Base-by-base conservation (phyloP, 2,888 invertebrate genomes). In the Oscheius sp. region DNA sequence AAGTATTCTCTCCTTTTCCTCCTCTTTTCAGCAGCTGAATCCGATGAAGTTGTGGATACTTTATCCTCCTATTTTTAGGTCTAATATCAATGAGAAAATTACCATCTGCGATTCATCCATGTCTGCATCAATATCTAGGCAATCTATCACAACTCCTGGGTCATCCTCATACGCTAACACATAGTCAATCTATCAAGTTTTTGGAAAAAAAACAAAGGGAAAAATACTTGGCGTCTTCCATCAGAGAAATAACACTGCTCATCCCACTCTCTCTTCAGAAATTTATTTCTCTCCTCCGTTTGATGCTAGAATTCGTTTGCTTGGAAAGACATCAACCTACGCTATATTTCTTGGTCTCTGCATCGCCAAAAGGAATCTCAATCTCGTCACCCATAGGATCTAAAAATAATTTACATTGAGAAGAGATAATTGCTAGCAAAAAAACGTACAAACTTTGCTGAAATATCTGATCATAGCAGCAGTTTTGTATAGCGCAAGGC, bases 1-100 rank as follows among this genome's bases (percentile, higher is more conserved):
- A 71, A 82, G 42, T 72, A 74, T 37, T 69, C 45, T 10, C 82
- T 68, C 34, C 83, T 74, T 29, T 66, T 73, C 33, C 74, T 75
- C 17, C 63, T 31, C 63, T 71, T 71, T 37, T 70, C 65, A n/a
- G 17, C 27, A 15, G 31, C 53, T 2, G 53, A n/a, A 39, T 37
- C 63, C 5, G 5, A 17, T 3, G 10, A 37, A 8, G 5, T 53
- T 33, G 17, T 20, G 37, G 66, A 42, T 12, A 48, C 42, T 29
- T 69, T 48, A 12, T 61, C 45, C 42, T 61, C 4, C n/a, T 8
- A 29, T 5, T 29, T 55, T 33, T 8, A 3, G 8, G 12, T 8
- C 52, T 23, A 33, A 37, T 39, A 23, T n/a, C 6, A 6, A 39
- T 42, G 23, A 58, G n/a, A n/a, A 20, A 42, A 17, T 4, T 17